Evolutionary conservation across 2,888 invertebrate genomes (phyloP).

Genomic region (Cabera pusaria): DNA sequence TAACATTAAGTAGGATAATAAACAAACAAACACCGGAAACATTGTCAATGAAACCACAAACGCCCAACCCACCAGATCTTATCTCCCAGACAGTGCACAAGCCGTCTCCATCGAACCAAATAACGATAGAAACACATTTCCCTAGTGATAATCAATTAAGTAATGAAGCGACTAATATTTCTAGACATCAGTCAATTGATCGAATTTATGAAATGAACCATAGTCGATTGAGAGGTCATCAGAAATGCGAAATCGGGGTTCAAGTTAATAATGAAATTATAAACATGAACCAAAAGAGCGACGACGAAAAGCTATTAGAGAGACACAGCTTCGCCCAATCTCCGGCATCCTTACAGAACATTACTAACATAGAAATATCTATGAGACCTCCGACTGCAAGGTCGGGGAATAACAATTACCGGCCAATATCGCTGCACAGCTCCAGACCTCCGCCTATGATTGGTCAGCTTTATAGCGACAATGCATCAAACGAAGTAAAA

Average conservation of each 20-base stretch:
- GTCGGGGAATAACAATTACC: constrained; percentile 60
- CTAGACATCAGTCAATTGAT: constrained; percentile 44
- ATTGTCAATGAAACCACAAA: constrained; percentile 34
- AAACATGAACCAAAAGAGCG: constrained; percentile 73
- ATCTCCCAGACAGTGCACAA: constrained; percentile 75
- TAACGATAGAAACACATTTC: constrained; percentile 75
- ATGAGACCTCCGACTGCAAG: constrained; percentile 61
- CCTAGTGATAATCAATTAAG: constrained; percentile 63
- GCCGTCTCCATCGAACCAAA: constrained; percentile 65
- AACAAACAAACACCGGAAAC: constrained; percentile 61
- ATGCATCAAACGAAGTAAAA: constrained; percentile 66
- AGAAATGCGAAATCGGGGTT: constrained; percentile 60
- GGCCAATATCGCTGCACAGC: constrained; percentile 74
- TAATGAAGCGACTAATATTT: constrained; percentile 39
- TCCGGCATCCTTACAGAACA: constrained; percentile 72
- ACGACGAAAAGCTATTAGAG: constrained; percentile 78
- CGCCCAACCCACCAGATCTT: constrained; percentile 68
- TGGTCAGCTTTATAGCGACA: constrained; percentile 59
- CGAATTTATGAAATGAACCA: constrained; percentile 36
- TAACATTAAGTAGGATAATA: constrained; percentile 73
- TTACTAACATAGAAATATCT: constrained; percentile 77
- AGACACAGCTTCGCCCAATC: constrained; percentile 61
- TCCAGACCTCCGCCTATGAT: constrained; percentile 55
- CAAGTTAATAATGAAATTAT: constrained; percentile 58
- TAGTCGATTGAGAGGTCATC: constrained; percentile 45